A percentile compares a stretch with the other conserved stretches of the same genome.
phyloP scores from a whole-genome alignment of 2,888 invertebrate species.

The Cryptocephalus moraei region DNA sequence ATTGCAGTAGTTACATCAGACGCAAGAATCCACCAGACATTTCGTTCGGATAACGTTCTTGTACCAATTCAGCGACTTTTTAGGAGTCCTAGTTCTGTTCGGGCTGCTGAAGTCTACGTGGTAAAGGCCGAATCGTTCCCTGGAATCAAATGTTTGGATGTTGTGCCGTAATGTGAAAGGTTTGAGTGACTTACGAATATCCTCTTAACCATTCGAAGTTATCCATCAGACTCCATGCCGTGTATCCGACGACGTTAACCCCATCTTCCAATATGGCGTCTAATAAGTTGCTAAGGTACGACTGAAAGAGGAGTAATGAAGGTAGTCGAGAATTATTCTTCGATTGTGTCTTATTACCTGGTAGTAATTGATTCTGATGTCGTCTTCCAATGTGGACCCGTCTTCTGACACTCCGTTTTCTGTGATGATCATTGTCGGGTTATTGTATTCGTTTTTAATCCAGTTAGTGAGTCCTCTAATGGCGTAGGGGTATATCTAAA shows the following conservation, averaged over 20 bases:
- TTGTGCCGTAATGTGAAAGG: not conserved
- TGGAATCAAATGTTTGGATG: conserved; percentile 1
- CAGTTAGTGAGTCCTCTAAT: conserved; percentile 46
- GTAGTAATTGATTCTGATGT: conserved; percentile 4
- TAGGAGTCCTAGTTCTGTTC: conserved; percentile 1
- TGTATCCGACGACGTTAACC: conserved; percentile 16
- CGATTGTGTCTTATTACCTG: not conserved
- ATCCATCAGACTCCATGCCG: conserved; percentile 19
- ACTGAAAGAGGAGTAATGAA: not conserved
- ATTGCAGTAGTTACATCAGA: not conserved
- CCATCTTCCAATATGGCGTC: conserved; percentile 14
- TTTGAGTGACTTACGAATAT: conserved; percentile 9
- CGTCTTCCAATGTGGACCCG: conserved; percentile 6
- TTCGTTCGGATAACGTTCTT: conserved; percentile 4
- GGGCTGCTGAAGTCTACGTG: conserved; percentile 1
- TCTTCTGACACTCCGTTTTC: conserved; percentile 47
- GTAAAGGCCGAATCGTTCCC: conserved; percentile 6
- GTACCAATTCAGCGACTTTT: not conserved
- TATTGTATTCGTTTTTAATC: conserved; percentile 31
- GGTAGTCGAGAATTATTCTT: no score
- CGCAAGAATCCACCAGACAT: conserved; percentile 6
- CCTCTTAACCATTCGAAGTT: conserved; percentile 18
- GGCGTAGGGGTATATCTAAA: conserved; percentile 45
- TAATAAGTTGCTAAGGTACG: conserved; percentile 7
- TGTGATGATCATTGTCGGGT: conserved; percentile 45